Conservation (phyloP, 2,113 vertebrate genomes). For the Anguilla japonica region DNA sequence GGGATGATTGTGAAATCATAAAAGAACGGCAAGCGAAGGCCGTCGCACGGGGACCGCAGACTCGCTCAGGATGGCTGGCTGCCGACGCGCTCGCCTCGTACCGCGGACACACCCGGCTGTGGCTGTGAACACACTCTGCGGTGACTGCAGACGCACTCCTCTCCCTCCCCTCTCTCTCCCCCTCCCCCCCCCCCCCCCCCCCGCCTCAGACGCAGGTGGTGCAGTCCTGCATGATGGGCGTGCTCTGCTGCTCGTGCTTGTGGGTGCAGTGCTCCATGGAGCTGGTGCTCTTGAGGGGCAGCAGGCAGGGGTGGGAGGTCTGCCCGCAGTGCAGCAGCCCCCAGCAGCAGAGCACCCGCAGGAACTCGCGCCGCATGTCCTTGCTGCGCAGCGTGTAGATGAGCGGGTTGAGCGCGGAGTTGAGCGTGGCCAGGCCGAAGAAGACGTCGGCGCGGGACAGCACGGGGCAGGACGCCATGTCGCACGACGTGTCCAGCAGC, state of each 20-base stretch:
- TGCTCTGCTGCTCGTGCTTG: slow-evolving; percentile 75
- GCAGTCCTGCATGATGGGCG: slow-evolving; percentile 77
- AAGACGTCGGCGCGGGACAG: slow-evolving; percentile 82
- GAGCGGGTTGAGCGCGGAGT: slow-evolving; percentile 90
- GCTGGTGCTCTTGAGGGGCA: slow-evolving; percentile 84
- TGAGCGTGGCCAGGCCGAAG: slow-evolving; percentile 87
- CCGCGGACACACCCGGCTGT: background rate
- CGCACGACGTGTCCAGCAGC: slow-evolving; percentile 80
- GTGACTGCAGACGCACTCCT: background rate
- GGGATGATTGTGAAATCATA: background rate
- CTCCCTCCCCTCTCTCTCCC: background rate
- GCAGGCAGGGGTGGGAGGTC: slow-evolving; percentile 71
- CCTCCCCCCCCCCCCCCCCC: background rate
- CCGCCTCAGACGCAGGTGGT: slow-evolving; percentile 81
- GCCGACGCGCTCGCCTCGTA: background rate
- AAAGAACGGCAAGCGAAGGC: background rate
- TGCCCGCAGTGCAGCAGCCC: slow-evolving; percentile 65
- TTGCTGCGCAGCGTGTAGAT: slow-evolving; percentile 91
- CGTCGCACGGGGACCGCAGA: too few species aligned
- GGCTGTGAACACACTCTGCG: background rate
- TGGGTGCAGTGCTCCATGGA: slow-evolving; percentile 81
- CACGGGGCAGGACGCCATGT: slow-evolving; percentile 68
- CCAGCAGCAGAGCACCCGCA: slow-evolving; percentile 82
- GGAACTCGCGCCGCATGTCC: slow-evolving; percentile 90
- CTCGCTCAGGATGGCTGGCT: too few species aligned